Percentiles rank a stretch among this genome's conserved stretches.
phyloP scores from a whole-genome alignment of 2,888 invertebrate species.

The Punctoribates punctum region DNA sequence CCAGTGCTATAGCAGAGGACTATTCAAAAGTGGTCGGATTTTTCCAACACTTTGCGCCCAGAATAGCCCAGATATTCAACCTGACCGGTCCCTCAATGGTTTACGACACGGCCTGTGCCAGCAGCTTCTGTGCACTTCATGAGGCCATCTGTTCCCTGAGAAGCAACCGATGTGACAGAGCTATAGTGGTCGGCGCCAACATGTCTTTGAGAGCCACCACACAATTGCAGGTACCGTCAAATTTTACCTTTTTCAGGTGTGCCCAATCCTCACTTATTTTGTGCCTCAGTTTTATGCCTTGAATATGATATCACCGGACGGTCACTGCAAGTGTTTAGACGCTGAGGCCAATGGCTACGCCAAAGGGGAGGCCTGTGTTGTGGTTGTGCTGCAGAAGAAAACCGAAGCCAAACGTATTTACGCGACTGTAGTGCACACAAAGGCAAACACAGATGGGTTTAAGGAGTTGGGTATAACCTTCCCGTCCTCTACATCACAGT shows the following conservation, averaged over 20 bases:
- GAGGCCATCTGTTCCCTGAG: slow-evolving; percentile 76
- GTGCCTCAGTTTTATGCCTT: slow-evolving; percentile 30
- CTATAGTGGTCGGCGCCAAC: slow-evolving; percentile 57
- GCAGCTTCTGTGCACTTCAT: slow-evolving; percentile 84
- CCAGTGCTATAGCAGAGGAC: slow-evolving; percentile 23
- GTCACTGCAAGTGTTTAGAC: slow-evolving; percentile 91
- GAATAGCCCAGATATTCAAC: slow-evolving; percentile 74
- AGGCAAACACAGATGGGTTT: slow-evolving; percentile 86
- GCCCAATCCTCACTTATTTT: too few species aligned
- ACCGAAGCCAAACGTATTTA: slow-evolving; percentile 73
- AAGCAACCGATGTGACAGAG: slow-evolving; percentile 64
- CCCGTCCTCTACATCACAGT: slow-evolving; percentile 76
- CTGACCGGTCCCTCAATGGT: slow-evolving; percentile 79
- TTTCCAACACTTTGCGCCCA: neutral
- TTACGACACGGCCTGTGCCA: slow-evolving; percentile 95
- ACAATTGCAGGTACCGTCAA: slow-evolving; percentile 84
- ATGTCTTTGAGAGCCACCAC: slow-evolving; percentile 57
- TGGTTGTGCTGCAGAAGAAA: slow-evolving; percentile 68
- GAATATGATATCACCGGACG: slow-evolving; percentile 64
- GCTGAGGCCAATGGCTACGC: slow-evolving; percentile 67
- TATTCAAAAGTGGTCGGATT: slow-evolving; percentile 22
- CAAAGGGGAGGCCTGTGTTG: slow-evolving; percentile 61
- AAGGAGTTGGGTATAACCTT: slow-evolving; percentile 86
- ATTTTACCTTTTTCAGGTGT: too few species aligned
- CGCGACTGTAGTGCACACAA: slow-evolving; percentile 78